Percentiles rank a stretch among this genome's conserved stretches.
Conservation (phyloP, 2,888 invertebrate genomes). For the Strigamia transsilvanica region DNA sequence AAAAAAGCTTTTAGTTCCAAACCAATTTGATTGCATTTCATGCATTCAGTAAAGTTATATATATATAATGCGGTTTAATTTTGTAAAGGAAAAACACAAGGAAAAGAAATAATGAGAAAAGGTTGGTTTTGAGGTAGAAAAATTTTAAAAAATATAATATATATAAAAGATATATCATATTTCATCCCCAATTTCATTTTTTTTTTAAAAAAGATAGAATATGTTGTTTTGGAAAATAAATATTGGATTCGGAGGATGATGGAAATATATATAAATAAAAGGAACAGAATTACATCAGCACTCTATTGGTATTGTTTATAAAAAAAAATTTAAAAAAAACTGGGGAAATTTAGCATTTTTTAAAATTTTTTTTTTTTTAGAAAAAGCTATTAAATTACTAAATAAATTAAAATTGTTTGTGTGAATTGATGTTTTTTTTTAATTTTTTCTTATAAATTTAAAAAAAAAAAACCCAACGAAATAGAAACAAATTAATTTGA, state of each 20-base stretch:
- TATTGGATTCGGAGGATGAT: constrained; percentile 29
- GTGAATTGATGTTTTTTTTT: background rate
- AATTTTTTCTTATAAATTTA: background rate
- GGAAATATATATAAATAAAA: constrained; percentile 22
- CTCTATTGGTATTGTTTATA: constrained; percentile 43
- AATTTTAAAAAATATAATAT: background rate
- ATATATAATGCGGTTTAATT: constrained; percentile 18
- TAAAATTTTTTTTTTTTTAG: too few relatives aligned
- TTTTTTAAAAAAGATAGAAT: background rate
- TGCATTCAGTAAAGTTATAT: background rate
- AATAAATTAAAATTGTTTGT: constrained; percentile 3
- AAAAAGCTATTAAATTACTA: background rate
- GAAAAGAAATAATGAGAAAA: constrained; percentile 22
- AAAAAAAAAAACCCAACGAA: background rate
- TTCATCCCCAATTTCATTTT: constrained; percentile 39
- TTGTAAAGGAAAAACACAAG: constrained; percentile 32
- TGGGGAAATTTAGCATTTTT: background rate
- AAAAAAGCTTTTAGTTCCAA: constrained; percentile 32
- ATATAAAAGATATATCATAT: constrained; percentile 8
- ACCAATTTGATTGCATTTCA: constrained; percentile 34
- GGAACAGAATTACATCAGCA: constrained; percentile 11
- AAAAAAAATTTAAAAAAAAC: constrained; percentile 23
- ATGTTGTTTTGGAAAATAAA: constrained; percentile 14
- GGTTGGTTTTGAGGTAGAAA: constrained; percentile 18
- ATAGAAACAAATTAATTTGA: background rate